Evolutionary conservation across 1,140 invertebrate genomes (phyloP), one percentile per base, ranked within the genome.

Genomic region (Temnothorax nylanderi): DNA sequence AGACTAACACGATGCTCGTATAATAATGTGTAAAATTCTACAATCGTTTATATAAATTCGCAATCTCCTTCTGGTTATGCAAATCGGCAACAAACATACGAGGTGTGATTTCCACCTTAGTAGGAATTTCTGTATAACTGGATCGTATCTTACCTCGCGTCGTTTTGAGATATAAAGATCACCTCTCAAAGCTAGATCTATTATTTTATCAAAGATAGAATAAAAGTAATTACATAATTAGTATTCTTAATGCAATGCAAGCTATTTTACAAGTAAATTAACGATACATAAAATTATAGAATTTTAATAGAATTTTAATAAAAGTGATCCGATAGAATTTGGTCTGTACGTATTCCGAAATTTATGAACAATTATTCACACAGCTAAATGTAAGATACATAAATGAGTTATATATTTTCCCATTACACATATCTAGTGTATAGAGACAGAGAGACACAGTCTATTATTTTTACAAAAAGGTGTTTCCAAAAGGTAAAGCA

Each of bases 11-110:
- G 74, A 85, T 86, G 13, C 21, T 85, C 47, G 21, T 87, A 32
- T 65, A 67, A 60, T 75, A 49, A 85, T 51, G 21, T 80, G 82
- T 85, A 85, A 85, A 77, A 78, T 62, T 47, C 54, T 84, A 75
- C 37, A 67, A 67, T 84, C 16, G 54, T 84, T 84, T 84, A 84
- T 82, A 60, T 75, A 60, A 84, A 74, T 84, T 74, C 37, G 7
- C 51, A 74, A 47, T 74, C 11, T 82, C n/a, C 21, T 84, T 26
- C 37, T 54, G 51, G 0, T 85, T 75, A 72, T 65, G 44, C 54
- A 81, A 58, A 47, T 18, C 26, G 54, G 13, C 56, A 84, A 84
- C 54, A 84, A 74, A 58, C 32, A 49, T 62, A 60, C 26, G 26
- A 26, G 26, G 26, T 26, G 26, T 6, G 21, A 47, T 74, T 34